Evolutionary conservation across 2,797 vertebrate species (phyloP).

Genomic region (Coregonus sp.): DNA sequence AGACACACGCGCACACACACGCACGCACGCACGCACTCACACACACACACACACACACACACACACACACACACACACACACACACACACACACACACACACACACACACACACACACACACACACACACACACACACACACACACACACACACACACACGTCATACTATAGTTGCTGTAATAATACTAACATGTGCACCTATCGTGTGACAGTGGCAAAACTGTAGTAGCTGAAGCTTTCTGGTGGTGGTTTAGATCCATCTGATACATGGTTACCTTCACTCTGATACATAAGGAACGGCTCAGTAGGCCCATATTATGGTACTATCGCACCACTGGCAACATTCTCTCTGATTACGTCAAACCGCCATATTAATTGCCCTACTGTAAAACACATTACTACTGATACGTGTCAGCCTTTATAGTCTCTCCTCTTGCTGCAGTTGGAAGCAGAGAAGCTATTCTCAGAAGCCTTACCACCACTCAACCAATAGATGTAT

Average conservation of each 20-base stretch:
- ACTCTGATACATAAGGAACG: not conserved
- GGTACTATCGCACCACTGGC: not conserved
- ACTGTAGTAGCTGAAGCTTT: not conserved
- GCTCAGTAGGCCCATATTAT: not conserved
- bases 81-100: not conserved
- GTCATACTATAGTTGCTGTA: not conserved
- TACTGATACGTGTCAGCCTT: not conserved
- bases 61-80: not conserved
- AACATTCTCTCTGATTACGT: not conserved
- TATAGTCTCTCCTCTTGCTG: not conserved
- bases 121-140: not conserved
- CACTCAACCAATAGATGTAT: not conserved
- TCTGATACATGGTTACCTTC: not conserved
- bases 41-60: too few species aligned
- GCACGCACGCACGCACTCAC: not conserved
- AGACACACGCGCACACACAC: not conserved
- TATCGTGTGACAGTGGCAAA: too few species aligned
- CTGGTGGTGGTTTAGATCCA: not conserved
- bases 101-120: not conserved
- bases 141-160: not conserved
- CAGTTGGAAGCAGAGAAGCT: not conserved
- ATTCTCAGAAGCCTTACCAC: not conserved
- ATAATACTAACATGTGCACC: not conserved
- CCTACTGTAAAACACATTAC: not conserved
- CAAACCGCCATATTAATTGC: not conserved